Evolutionary conservation across 2,797 vertebrate species (phyloP).

Genomic region (Hippocampus kuda): DNA sequence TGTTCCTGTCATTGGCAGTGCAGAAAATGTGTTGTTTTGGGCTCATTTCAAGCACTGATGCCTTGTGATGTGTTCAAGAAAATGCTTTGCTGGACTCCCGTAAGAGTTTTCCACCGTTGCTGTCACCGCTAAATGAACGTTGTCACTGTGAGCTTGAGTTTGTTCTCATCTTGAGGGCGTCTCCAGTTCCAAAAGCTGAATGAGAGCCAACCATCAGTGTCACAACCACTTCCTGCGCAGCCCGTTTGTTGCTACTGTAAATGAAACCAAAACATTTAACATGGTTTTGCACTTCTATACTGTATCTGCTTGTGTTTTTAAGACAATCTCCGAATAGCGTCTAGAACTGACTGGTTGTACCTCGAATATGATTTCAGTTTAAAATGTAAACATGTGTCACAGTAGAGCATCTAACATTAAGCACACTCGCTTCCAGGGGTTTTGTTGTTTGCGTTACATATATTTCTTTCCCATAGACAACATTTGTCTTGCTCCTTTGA

Average conservation of each 20-base stretch:
- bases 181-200: conserved; percentile 46
- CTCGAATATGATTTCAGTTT: too few species aligned
- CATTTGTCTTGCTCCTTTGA: background rate
- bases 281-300: background rate
- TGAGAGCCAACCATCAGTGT: conserved; percentile 38
- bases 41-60: background rate
- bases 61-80: background rate
- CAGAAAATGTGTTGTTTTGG: background rate
- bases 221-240: conserved; percentile 58
- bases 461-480: background rate
- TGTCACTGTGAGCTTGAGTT: background rate
- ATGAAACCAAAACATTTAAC: background rate
- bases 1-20: background rate
- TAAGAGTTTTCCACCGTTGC: background rate
- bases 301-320: background rate
- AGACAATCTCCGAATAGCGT: too few species aligned
- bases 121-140: background rate
- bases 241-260: conserved; percentile 21
- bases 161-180: background rate
- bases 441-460: background rate
- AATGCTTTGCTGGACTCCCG: background rate
- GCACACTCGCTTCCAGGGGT: background rate
- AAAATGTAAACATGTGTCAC: too few species aligned
- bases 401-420: background rate
- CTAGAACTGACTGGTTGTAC: background rate